phyloP scores from a whole-genome alignment of 2,888 invertebrate genomes.

The Xestia xanthographa region DNA sequence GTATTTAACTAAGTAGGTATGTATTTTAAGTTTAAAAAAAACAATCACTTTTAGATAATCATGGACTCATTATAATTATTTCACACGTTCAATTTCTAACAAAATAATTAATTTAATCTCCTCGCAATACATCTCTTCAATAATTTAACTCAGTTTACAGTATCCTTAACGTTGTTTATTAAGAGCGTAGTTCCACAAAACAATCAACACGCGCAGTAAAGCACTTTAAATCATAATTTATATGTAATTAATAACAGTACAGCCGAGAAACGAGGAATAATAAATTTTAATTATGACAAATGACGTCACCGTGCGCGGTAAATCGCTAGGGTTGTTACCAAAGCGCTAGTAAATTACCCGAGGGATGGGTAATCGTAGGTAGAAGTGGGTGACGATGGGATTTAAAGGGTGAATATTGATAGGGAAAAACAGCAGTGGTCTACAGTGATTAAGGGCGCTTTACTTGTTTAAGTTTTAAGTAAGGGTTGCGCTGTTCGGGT shows the following conservation, averaged over 20 bases:
- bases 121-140: background rate
- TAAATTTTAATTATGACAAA: constrained; percentile 84
- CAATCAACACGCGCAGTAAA: constrained; percentile 57
- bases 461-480: constrained; percentile 48
- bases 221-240: constrained; percentile 75
- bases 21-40: too few relatives aligned
- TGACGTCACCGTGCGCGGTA: constrained; percentile 69
- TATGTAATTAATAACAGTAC: constrained; percentile 68
- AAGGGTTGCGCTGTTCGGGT: constrained; percentile 11
- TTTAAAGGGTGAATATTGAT: constrained; percentile 60
- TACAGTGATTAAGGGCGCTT: constrained; percentile 46
- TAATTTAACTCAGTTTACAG: constrained; percentile 19
- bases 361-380: constrained; percentile 60
- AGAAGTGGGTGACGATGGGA: constrained; percentile 59
- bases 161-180: constrained; percentile 30
- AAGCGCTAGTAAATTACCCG: constrained; percentile 63
- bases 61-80: too few relatives aligned
- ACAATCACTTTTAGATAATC: too few relatives aligned
- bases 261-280: constrained; percentile 76
- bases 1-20: too few relatives aligned
- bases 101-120: background rate
- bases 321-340: constrained; percentile 62
- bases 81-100: too few relatives aligned
- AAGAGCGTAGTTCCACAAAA: constrained; percentile 53
- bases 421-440: constrained; percentile 38